phyloP scores from a whole-genome alignment of 1,140 invertebrate genomes.

The Hylaeus volcanicus region DNA sequence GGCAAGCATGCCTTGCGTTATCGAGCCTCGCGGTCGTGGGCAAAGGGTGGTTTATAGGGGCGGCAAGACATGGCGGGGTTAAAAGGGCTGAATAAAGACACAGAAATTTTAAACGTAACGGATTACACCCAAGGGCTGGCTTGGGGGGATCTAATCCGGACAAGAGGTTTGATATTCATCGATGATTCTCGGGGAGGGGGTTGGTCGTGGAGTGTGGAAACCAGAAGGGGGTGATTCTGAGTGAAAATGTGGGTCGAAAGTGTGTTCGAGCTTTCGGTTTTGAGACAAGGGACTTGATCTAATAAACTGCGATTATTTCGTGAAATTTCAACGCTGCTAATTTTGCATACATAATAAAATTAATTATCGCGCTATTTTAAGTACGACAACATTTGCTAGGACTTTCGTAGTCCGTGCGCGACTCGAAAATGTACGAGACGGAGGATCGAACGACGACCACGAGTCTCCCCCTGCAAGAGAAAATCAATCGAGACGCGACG shows the following conservation, averaged over 20 bases:
- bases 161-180: neutral
- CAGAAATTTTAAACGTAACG: neutral
- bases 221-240: neutral
- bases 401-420: no score
- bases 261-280: neutral
- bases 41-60: neutral
- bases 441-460: conserved; percentile 3
- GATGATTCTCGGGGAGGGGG: neutral
- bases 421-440: conserved; percentile 21
- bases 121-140: neutral
- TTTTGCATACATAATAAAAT: no score
- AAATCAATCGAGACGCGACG: conserved; percentile 61
- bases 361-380: no score
- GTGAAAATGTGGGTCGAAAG: neutral
- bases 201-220: neutral
- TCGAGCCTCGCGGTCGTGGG: conserved; percentile 6
- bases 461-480: conserved; percentile 47
- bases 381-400: no score
- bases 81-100: neutral
- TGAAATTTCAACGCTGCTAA: no score
- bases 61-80: neutral
- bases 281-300: neutral
- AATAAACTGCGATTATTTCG: no score
- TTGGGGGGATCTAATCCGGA: neutral
- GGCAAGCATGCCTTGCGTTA: conserved; percentile 3